Conservation (phyloP, 2,888 invertebrate genomes). For the Atethmia centrago region DNA sequence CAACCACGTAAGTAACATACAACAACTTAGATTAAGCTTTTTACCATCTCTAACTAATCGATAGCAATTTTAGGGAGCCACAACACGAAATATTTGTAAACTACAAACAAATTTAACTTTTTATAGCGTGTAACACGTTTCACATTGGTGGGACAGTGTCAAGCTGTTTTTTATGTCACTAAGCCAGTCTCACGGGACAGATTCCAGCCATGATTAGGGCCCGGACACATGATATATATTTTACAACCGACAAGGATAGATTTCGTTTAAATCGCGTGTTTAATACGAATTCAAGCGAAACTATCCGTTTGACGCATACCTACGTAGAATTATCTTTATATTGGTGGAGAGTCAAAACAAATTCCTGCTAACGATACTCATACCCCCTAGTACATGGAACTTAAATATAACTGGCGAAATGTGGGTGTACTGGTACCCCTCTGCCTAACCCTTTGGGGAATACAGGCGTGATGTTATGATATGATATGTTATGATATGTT, state of each 20-base stretch:
- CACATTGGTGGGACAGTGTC: slow-evolving; percentile 24
- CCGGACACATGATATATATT: slow-evolving; percentile 23
- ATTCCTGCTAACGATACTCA: slow-evolving; percentile 17
- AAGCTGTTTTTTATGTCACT: slow-evolving; percentile 33
- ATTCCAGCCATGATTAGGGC: slow-evolving; percentile 28
- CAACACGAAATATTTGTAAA: not conserved
- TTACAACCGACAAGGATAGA: slow-evolving; percentile 16
- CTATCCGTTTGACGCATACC: slow-evolving; percentile 10
- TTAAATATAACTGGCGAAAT: too few relatives aligned
- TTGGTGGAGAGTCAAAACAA: slow-evolving; percentile 45
- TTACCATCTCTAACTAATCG: not conserved
- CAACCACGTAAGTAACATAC: not conserved
- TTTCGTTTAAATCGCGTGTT: slow-evolving; percentile 21
- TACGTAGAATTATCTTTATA: slow-evolving; percentile 23
- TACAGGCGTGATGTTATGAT: too few relatives aligned
- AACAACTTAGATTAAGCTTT: not conserved
- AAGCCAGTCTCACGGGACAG: slow-evolving; percentile 30
- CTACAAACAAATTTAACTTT: slow-evolving; percentile 8
- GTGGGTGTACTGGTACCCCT: too few relatives aligned
- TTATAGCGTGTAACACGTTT: slow-evolving; percentile 18
- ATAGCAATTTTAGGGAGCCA: not conserved
- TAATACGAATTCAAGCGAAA: slow-evolving; percentile 21
- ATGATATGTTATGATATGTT: too few relatives aligned
- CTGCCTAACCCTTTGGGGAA: too few relatives aligned
- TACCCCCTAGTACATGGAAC: too few relatives aligned